A percentile compares a stretch with the other conserved stretches of the same genome.
Conservation (phyloP, 2,888 invertebrate species). For the Drosophila gaucha region DNA sequence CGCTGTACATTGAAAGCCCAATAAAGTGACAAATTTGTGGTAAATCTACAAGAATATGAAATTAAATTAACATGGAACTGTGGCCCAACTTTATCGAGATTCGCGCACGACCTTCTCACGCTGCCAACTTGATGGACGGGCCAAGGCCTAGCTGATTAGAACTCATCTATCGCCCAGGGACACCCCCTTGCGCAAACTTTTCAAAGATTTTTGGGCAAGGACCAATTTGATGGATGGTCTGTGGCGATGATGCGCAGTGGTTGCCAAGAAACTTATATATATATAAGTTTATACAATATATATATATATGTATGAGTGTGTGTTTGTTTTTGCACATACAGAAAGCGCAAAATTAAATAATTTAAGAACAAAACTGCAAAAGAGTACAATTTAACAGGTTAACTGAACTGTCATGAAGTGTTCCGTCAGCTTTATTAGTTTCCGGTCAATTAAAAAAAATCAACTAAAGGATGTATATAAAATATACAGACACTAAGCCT, state of each 20-base stretch:
- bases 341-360: slow-evolving; percentile 15
- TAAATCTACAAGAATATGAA: slow-evolving; percentile 65
- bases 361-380: slow-evolving; percentile 26
- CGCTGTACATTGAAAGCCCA: slow-evolving; percentile 48
- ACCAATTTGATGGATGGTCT: slow-evolving; percentile 65
- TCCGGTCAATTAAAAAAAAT: neutral
- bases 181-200: slow-evolving; percentile 41
- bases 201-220: slow-evolving; percentile 46
- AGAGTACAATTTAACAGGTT: neutral
- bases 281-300: neutral
- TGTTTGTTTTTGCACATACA: neutral
- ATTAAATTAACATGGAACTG: slow-evolving; percentile 70
- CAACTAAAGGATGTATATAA: neutral
- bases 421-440: neutral
- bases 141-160: slow-evolving; percentile 52
- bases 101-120: neutral
- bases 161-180: slow-evolving; percentile 56
- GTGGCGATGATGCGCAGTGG: slow-evolving; percentile 6
- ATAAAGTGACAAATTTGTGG: slow-evolving; percentile 67
- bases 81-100: slow-evolving; percentile 52
- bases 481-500: neutral
- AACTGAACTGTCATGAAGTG: neutral
- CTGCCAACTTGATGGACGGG: slow-evolving; percentile 33
- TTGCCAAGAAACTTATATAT: neutral
- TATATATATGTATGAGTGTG: neutral